A percentile compares a stretch with the other conserved stretches of the same genome.
These are phyloP conservation scores for Blennius ocellaris DNA, from an alignment of 2,113 vertebrate genomes.

Conservation along the genomic window DNA sequence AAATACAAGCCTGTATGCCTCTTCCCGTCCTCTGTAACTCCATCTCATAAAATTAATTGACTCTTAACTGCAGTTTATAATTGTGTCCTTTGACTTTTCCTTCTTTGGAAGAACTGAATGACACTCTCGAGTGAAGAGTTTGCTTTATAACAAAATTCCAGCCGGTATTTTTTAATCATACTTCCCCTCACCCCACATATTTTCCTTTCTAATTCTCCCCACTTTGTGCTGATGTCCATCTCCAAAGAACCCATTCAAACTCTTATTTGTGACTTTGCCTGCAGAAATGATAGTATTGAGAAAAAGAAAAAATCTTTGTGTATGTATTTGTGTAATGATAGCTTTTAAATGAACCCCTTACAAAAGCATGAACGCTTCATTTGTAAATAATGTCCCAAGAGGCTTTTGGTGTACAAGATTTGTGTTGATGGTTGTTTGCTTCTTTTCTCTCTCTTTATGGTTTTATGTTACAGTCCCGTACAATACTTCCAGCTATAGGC, in stretches of 20 bases:
- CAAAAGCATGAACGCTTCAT: constrained; percentile 96
- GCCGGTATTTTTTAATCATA: constrained; percentile 43
- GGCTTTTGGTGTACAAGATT: constrained; percentile 97
- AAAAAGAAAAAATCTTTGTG: constrained; percentile 81
- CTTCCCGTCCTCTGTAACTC: constrained; percentile 59
- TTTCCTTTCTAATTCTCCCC: constrained; percentile 53
- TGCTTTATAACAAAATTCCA: constrained; percentile 58
- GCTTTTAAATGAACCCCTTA: constrained; percentile 91
- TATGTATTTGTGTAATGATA: constrained; percentile 95
- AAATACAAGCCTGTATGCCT: constrained; percentile 64
- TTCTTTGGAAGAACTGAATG: constrained; percentile 73
- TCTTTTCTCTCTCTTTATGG: constrained; percentile 77
- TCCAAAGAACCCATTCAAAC: constrained; percentile 91
- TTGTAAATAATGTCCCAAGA: constrained; percentile 97
- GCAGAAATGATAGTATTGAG: constrained; percentile 83
- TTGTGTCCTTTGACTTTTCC: constrained; percentile 75
- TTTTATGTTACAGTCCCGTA: constrained; percentile 84
- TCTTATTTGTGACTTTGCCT: constrained; percentile 93
- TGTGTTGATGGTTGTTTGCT: constrained; percentile 96
- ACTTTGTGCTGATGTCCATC: constrained; percentile 80
- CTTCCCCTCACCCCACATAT: constrained; percentile 44
- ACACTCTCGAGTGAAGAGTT: constrained; percentile 65
- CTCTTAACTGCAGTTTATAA: constrained; percentile 67
- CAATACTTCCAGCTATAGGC: constrained; percentile 93
- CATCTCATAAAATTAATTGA: constrained; percentile 64